These are phyloP conservation scores for Molorchus minor DNA, from an alignment of 2,888 invertebrate genomes.

Conservation along the genomic window DNA sequence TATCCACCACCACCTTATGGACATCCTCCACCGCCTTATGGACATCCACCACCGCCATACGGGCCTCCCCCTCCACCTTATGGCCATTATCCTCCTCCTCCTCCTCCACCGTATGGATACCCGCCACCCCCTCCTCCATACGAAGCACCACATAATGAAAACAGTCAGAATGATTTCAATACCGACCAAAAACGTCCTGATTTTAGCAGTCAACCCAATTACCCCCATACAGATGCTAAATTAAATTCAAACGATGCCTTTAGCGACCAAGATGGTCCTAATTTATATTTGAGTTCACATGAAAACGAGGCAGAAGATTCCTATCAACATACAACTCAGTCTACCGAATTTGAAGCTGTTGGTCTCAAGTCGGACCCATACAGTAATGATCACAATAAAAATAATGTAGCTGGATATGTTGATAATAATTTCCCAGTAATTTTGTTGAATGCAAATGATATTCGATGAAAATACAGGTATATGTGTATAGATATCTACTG, in stretches of 20 bases:
- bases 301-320: neutral
- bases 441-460: constrained; percentile 4
- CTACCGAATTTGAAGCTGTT: neutral
- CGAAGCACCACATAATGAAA: neutral
- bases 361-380: neutral
- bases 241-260: neutral
- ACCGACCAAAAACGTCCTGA: neutral
- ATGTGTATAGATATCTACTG: no score
- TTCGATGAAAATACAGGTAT: no score
- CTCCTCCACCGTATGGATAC: neutral
- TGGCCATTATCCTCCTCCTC: neutral
- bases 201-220: neutral
- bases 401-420: neutral
- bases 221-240: neutral
- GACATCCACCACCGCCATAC: neutral
- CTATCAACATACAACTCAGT: neutral
- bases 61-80: neutral
- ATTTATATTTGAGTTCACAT: neutral
- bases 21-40: neutral
- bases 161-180: neutral
- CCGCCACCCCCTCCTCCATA: neutral
- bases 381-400: neutral
- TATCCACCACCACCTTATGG: no score
- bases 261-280: neutral
- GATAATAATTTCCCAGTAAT: constrained; percentile 10